These are phyloP conservation scores for Chamaea fasciata DNA, from an alignment of 2,113 vertebrate species.

Conservation along the genomic window DNA sequence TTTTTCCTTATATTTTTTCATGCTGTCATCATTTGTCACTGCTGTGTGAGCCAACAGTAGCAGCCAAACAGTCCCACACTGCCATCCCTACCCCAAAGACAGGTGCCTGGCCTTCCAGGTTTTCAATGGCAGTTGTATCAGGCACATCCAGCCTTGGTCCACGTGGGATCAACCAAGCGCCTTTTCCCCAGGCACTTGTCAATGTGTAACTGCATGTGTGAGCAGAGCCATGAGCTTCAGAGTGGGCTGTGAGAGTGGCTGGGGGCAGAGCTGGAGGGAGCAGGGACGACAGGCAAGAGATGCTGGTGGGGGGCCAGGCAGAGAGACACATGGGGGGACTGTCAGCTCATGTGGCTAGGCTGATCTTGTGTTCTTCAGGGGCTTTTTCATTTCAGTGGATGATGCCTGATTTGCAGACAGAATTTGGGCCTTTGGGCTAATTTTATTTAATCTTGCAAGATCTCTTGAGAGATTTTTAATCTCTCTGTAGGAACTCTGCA, in stretches of 20 bases:
- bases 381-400: neutral
- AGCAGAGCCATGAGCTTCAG: neutral
- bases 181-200: neutral
- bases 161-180: accelerated
- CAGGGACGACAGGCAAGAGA: neutral
- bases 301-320: accelerated
- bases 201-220: accelerated
- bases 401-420: neutral
- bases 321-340: accelerated
- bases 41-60: neutral
- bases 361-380: neutral
- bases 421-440: slow-evolving; percentile 12
- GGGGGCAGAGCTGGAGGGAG: neutral
- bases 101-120: accelerated
- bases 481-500: neutral
- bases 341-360: accelerated
- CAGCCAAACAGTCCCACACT: neutral
- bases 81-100: neutral
- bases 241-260: neutral
- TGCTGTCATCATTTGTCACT: neutral
- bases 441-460: slow-evolving; percentile 26
- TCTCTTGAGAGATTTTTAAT: slow-evolving; percentile 15
- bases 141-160: neutral
- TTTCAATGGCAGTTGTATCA: accelerated
- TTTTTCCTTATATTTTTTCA: neutral